phyloP scores from a whole-genome alignment of 1,140 invertebrate species.

The Leguminivora glycinivorella region DNA sequence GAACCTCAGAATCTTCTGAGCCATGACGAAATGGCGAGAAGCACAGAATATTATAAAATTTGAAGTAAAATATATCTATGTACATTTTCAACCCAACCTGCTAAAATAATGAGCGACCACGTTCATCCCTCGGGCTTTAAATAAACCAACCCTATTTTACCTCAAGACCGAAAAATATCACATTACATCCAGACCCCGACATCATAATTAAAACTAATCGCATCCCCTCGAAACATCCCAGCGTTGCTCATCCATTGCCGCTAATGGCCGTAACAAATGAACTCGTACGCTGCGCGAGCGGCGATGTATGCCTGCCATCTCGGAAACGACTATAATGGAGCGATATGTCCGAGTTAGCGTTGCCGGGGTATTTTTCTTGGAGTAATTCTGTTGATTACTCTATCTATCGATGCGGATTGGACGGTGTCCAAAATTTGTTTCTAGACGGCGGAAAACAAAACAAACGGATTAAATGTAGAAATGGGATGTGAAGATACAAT shows the following conservation, averaged over 20 bases:
- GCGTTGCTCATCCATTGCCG: background rate
- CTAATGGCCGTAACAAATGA: slow-evolving; percentile 47
- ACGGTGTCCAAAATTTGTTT: slow-evolving; percentile 1
- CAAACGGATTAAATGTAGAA: background rate
- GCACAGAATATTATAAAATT: no score
- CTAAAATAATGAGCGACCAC: no score
- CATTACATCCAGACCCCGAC: no score
- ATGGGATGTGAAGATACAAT: background rate
- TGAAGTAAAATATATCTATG: no score
- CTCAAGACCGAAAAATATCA: no score
- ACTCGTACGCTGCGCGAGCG: slow-evolving; percentile 37
- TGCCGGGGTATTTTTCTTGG: slow-evolving; percentile 16
- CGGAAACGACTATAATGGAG: slow-evolving; percentile 38
- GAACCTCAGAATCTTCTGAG: no score
- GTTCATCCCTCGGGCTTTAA: no score
- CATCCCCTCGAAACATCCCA: slow-evolving; percentile 9
- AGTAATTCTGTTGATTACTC: slow-evolving; percentile 19
- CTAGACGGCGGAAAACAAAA: background rate
- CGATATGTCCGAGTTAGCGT: slow-evolving; percentile 24
- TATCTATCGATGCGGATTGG: slow-evolving; percentile 6
- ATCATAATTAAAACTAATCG: no score
- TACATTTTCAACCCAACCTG: no score
- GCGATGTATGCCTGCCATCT: slow-evolving; percentile 48
- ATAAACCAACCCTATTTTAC: no score
- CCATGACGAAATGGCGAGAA: no score